These are phyloP conservation scores for Marronus borbonicus DNA, from an alignment of 2,888 invertebrate genomes.

Conservation along the genomic window DNA sequence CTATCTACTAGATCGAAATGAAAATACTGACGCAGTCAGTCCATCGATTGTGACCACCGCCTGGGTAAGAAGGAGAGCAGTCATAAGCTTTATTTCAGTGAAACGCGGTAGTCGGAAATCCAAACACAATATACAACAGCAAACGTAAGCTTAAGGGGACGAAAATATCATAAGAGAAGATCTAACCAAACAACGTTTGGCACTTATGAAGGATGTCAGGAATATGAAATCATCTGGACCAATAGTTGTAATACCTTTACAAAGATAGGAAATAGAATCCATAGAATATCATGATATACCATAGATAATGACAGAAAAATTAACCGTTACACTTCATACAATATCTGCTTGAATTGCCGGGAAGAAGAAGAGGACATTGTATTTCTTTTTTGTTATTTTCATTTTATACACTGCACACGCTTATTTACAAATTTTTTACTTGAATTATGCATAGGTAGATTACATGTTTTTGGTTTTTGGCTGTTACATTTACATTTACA, in stretches of 20 bases:
- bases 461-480: too few relatives aligned
- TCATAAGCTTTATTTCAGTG: neutral
- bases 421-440: too few relatives aligned
- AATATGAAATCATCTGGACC: neutral
- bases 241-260: neutral
- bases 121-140: neutral
- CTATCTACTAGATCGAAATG: neutral
- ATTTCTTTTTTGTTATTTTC: neutral
- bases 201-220: neutral
- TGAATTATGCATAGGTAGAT: too few relatives aligned
- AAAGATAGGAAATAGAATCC: neutral
- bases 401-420: too few relatives aligned
- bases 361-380: neutral
- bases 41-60: conserved; percentile 8
- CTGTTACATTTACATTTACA: too few relatives aligned
- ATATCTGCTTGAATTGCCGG: neutral
- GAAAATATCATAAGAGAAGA: too few relatives aligned
- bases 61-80: neutral
- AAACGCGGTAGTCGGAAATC: neutral
- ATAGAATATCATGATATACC: too few relatives aligned
- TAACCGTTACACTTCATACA: neutral
- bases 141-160: too few relatives aligned
- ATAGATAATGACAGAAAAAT: neutral
- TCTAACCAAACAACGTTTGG: neutral
- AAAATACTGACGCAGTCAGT: neutral